A percentile compares a stretch with the other conserved stretches of the same genome.
Evolutionary conservation across 2,888 invertebrate species (phyloP).

Genomic region (Hoplodrina ambigua): DNA sequence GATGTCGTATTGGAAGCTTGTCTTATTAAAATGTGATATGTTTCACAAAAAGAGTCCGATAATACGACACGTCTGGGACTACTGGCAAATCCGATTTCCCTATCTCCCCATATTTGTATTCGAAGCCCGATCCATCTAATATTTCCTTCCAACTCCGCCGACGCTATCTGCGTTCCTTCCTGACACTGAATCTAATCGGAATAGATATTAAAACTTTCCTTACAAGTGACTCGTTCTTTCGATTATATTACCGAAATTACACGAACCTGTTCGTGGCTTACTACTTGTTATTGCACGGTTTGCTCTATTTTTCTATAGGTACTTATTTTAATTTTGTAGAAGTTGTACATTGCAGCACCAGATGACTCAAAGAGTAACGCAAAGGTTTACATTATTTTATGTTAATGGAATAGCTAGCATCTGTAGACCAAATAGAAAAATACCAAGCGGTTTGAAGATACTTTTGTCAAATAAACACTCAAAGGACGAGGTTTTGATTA

Average conservation of each 20-base stretch:
- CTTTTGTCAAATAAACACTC: slow-evolving; percentile 78
- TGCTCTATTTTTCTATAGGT: background rate
- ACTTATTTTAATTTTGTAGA: slow-evolving; percentile 12
- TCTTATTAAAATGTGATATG: slow-evolving; percentile 84
- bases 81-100: slow-evolving; percentile 89
- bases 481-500: slow-evolving; percentile 78
- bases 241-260: slow-evolving; percentile 73
- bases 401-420: slow-evolving; percentile 56
- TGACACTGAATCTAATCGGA: slow-evolving; percentile 91
- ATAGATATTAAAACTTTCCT: slow-evolving; percentile 90
- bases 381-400: slow-evolving; percentile 46
- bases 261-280: slow-evolving; percentile 57
- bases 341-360: background rate
- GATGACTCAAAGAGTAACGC: slow-evolving; percentile 6
- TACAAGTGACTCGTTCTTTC: slow-evolving; percentile 80
- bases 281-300: slow-evolving; percentile 15
- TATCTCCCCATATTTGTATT: slow-evolving; percentile 90
- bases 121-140: slow-evolving; percentile 89
- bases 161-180: slow-evolving; percentile 89
- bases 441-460: slow-evolving; percentile 63
- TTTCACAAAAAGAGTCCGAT: slow-evolving; percentile 85
- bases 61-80: slow-evolving; percentile 88
- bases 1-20: slow-evolving; percentile 66
- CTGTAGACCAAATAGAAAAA: slow-evolving; percentile 54
- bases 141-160: slow-evolving; percentile 88